Percentiles rank a stretch among this genome's conserved stretches.
phyloP scores from a whole-genome alignment of 1,140 invertebrate genomes.

The Bactericera cockerelli region DNA sequence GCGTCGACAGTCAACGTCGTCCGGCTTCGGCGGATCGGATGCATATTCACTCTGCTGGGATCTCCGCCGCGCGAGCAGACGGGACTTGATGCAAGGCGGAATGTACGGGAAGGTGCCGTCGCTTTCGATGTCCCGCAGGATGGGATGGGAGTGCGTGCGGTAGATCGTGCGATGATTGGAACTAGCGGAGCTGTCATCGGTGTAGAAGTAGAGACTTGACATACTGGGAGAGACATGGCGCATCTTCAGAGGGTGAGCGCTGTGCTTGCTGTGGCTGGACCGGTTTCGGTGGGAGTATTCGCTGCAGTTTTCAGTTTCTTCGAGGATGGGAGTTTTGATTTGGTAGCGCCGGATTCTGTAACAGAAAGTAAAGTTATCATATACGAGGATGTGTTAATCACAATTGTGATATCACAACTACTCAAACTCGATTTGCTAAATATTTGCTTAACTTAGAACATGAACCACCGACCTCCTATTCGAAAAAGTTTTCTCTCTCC shows the following conservation, averaged over 20 bases:
- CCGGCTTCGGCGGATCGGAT: background rate
- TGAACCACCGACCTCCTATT: no score
- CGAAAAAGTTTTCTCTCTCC: no score
- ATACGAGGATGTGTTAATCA: no score
- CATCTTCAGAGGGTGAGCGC: background rate
- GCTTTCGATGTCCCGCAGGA: background rate
- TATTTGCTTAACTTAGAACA: no score
- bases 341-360: conserved; percentile 30
- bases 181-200: background rate
- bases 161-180: background rate
- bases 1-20: no score
- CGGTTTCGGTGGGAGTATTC: conserved; percentile 5
- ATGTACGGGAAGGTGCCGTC: background rate
- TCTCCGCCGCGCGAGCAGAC: background rate
- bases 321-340: conserved; percentile 53
- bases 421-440: no score
- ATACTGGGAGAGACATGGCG: background rate
- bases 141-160: background rate
- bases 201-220: conserved; percentile 5
- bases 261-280: background rate
- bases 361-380: no score
- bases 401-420: no score
- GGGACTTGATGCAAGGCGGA: background rate
- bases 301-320: conserved; percentile 43
- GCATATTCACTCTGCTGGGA: background rate